Base-by-base conservation (phyloP, 1,140 invertebrate genomes). In the Goniozus legneri region DNA sequence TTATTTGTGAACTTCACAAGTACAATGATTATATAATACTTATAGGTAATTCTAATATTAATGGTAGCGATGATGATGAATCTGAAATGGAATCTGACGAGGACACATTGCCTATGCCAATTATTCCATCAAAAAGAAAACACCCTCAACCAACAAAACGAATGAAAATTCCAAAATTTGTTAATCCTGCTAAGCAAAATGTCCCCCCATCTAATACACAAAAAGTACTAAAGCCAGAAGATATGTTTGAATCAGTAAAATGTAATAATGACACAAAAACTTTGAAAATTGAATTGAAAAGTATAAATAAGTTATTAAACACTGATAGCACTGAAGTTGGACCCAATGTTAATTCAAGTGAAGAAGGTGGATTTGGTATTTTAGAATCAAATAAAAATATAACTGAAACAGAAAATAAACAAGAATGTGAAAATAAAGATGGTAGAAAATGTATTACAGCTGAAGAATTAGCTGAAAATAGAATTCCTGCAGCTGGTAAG, bases 41-140 rank as follows among this genome's bases (percentile, higher is more conserved):
- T n/a, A n/a, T n/a, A n/a, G n/a, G n/a, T n/a, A n/a, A n/a, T n/a
- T n/a, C n/a, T n/a, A 4, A 27, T 27, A 4, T 27, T 27, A 27
- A 27, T 27, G 10, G 4, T 27, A 10, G 8, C 15, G 19, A 62
- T 45, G 80, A 83, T 49, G 77, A 83, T 50, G 91, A 94, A 69
- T 92, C 89, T 33, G 90, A 91, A 76, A 74, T 92, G 52, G 88
- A 91, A 64, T 88, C 84, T 70, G 86, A 86, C 45, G 77, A 77
- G 47, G 82, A 84, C 58, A 16, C 22, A 12, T 61, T 66, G 55
- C 47, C 57, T 24, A 47, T 58, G 41, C 60, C 75, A 49, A 75
- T 78, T 44, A 74, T 79, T 44, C 76, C 80, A 24, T 40, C 71
- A 21, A 86, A 84, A 67, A 77, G 82, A 58, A 79, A 76, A 69